A percentile compares a stretch with the other conserved stretches of the same genome.
Conservation (phyloP, 2,888 invertebrate species). For the Xanthostigma xanthostigma region DNA sequence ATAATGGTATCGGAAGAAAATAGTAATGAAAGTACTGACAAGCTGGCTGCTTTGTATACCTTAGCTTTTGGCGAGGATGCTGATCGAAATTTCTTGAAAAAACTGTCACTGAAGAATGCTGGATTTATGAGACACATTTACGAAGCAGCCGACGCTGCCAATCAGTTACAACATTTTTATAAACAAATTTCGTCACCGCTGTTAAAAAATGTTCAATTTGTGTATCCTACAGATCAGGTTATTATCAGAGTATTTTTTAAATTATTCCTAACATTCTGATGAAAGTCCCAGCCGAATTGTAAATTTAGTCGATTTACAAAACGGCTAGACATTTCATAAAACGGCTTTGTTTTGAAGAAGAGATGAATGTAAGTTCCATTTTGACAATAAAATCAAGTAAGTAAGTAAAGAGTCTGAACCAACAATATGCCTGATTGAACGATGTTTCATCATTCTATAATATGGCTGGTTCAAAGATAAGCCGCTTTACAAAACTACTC, state of each 20-base stretch:
- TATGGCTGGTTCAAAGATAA: too few species aligned
- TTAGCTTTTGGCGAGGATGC: constrained; percentile 59
- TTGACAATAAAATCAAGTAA: too few species aligned
- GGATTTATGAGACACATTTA: constrained; percentile 58
- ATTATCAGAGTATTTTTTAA: background rate
- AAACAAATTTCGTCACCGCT: constrained; percentile 52
- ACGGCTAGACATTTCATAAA: too few species aligned
- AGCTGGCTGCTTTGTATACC: constrained; percentile 42
- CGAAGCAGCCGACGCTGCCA: constrained; percentile 49
- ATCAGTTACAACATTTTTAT: constrained; percentile 52
- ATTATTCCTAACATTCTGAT: too few species aligned
- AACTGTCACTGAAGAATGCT: constrained; percentile 45
- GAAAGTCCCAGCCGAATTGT: too few species aligned
- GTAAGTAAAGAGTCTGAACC: too few species aligned
- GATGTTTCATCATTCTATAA: too few species aligned
- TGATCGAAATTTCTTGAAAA: constrained; percentile 48
- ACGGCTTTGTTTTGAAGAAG: too few species aligned
- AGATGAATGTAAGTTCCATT: too few species aligned
- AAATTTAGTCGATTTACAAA: too few species aligned
- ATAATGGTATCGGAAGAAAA: constrained; percentile 36
- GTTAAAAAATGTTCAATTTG: constrained; percentile 46
- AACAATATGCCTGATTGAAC: too few species aligned
- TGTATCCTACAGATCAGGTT: constrained; percentile 41
- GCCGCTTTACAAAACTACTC: too few species aligned
- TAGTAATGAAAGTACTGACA: constrained; percentile 19